These are phyloP conservation scores for Platycercus adscitus DNA, from an alignment of 2,113 vertebrate species.

Conservation along the genomic window DNA sequence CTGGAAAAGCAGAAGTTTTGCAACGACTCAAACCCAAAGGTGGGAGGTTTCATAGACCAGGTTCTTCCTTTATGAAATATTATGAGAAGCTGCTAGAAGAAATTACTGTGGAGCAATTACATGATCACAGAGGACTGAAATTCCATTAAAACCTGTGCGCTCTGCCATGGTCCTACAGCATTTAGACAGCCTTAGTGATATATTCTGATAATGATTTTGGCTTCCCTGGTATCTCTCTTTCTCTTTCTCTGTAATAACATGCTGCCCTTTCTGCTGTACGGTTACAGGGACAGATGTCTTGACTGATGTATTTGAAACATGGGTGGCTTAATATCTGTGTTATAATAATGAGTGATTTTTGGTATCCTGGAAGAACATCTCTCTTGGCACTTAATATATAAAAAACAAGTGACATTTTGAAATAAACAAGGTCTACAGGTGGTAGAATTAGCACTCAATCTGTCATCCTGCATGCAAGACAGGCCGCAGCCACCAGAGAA, in stretches of 20 bases:
- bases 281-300: conserved; percentile 40
- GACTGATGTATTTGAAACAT: conserved; percentile 44
- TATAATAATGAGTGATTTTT: conserved; percentile 47
- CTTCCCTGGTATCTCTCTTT: conserved; percentile 12
- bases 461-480: conserved; percentile 25
- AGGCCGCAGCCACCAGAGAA: background rate
- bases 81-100: background rate
- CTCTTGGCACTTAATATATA: conserved; percentile 8
- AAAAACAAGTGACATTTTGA: conserved; percentile 61
- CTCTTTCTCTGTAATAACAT: background rate
- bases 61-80: background rate
- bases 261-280: conserved; percentile 14
- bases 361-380: conserved; percentile 24
- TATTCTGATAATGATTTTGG: conserved; percentile 32
- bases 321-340: conserved; percentile 16
- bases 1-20: background rate
- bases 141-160: background rate
- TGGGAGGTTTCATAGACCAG: background rate
- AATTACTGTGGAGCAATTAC: background rate
- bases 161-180: background rate
- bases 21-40: background rate
- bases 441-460: conserved; percentile 62
- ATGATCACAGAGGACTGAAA: background rate
- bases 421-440: conserved; percentile 63
- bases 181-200: background rate